These are phyloP conservation scores for Rhyzopertha dominica DNA, from an alignment of 1,140 invertebrate species.

Conservation along the genomic window DNA sequence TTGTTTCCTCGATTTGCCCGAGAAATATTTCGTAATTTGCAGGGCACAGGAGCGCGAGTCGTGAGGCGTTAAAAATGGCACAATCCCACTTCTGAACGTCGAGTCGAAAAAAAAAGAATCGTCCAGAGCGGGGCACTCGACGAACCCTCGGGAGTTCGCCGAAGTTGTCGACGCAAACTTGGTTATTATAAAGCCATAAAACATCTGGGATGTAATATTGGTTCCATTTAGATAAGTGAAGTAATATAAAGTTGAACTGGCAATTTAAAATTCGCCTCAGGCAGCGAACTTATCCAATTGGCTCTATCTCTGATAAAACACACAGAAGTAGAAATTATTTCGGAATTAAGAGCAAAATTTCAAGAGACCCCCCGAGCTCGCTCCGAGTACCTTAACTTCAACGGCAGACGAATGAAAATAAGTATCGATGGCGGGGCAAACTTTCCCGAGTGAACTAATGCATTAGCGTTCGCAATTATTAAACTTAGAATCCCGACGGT, in stretches of 20 bases:
- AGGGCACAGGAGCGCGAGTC: conserved; percentile 9
- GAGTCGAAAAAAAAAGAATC: conserved; percentile 19
- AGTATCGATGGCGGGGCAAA: too few relatives aligned
- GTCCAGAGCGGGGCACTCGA: too few relatives aligned
- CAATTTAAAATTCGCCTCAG: conserved; percentile 43
- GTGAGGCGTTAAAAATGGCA: background rate
- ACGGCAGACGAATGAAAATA: too few relatives aligned
- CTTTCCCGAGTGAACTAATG: too few relatives aligned
- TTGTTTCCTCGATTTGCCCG: too few relatives aligned
- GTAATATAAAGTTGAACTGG: conserved; percentile 43
- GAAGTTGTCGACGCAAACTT: conserved; percentile 17
- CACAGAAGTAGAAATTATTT: conserved; percentile 38
- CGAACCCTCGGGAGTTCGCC: too few relatives aligned
- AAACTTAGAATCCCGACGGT: too few relatives aligned
- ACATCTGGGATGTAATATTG: conserved; percentile 40
- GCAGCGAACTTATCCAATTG: conserved; percentile 40
- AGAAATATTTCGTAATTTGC: too few relatives aligned
- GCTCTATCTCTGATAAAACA: conserved; percentile 42
- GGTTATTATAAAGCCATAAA: conserved; percentile 39
- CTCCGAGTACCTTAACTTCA: too few relatives aligned
- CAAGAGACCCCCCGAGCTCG: too few relatives aligned
- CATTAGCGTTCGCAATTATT: too few relatives aligned
- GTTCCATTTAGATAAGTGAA: conserved; percentile 44
- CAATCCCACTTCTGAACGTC: background rate
- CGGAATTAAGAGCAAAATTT: conserved; percentile 33